Base-by-base conservation (phyloP, 2,113 vertebrate species). In the Mystacornis crossleyi region DNA sequence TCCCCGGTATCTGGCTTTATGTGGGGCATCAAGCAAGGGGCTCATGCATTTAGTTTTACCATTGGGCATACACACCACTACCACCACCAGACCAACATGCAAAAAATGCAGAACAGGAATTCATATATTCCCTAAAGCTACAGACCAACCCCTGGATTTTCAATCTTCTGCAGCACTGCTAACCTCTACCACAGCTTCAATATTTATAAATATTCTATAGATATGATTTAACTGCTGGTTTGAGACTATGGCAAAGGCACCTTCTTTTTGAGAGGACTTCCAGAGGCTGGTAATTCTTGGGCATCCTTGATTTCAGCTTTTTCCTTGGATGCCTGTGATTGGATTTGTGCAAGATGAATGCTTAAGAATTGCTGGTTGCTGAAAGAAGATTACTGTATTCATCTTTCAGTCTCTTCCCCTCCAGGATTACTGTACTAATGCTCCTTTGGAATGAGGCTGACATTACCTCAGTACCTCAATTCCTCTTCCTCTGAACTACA, bases 1-100 rank as follows among this genome's bases (percentile, higher is more conserved):
- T 99, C 99, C 99, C 99, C 98, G 93, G 98, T 98, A 98, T 99
- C 99, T 99, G 99, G 99, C 99, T 99, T 99, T 98, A 98, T 99
- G 99, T 99, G 99, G 99, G 99, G 99, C 99, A 99, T 99, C 98
- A 99, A 99, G 99, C 99, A 99, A 98, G 98, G 98, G 98, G 97
- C 92, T 99, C 99, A 99, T 99, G 99, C 99, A 99, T 98, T 98
- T 98, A 97, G 92, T 98, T 98, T 98, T 98, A 98, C 98, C 96
- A 97, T 97, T 98, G 98, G 98, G 98, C 97, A 97, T 98, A 98
- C 94, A 98, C 98, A 98, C 97, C 93, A 97, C 98, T 98, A 98
- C 98, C 94, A 87, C 97, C 98, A 98, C 98, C 90, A 85, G 97
- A 98, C 98, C 97, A 54, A 98, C 99, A 99, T 99, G 99, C 99